A percentile compares a stretch with the other conserved stretches of the same genome.
These are phyloP conservation scores for Prosopocoilus inquinatus DNA, from an alignment of 2,888 invertebrate genomes.

Conservation along the genomic window DNA sequence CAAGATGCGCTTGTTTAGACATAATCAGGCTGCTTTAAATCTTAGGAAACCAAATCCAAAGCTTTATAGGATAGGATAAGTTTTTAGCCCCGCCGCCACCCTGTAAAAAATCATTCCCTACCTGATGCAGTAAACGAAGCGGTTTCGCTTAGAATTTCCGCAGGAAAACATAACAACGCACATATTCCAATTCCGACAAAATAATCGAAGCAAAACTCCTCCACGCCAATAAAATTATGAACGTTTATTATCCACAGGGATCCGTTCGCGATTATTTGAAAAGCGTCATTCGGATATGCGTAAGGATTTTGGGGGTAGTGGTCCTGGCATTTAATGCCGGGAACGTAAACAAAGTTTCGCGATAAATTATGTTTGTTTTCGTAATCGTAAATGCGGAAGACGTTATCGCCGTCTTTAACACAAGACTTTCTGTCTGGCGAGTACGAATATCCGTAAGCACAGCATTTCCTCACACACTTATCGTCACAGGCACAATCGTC, in stretches of 20 bases:
- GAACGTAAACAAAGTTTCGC: conserved; percentile 7
- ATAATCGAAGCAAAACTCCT: conserved; percentile 17
- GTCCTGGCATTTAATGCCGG: conserved; percentile 8
- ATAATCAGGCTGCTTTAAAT: too few relatives aligned
- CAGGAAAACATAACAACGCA: conserved; percentile 14
- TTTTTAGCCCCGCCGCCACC: too few relatives aligned
- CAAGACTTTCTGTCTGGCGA: conserved; percentile 3
- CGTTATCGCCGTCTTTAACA: conserved; percentile 12
- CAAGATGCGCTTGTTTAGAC: too few relatives aligned
- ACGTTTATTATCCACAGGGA: background rate
- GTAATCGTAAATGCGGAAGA: background rate
- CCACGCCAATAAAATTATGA: background rate
- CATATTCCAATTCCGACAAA: conserved; percentile 15
- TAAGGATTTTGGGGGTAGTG: conserved; percentile 13
- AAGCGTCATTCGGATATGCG: background rate
- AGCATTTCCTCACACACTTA: conserved; percentile 15
- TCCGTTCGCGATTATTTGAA: conserved; percentile 5
- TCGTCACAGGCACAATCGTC: conserved; percentile 9
- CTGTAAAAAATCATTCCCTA: too few relatives aligned
- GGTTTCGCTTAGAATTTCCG: background rate
- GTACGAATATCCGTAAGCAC: conserved; percentile 14
- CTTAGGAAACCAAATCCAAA: too few relatives aligned
- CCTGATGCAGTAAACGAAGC: too few relatives aligned
- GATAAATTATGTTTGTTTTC: conserved; percentile 1
- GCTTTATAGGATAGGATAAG: too few relatives aligned